Conservation (phyloP, 2,888 invertebrate genomes). For the Tetanocera ferruginea region DNA sequence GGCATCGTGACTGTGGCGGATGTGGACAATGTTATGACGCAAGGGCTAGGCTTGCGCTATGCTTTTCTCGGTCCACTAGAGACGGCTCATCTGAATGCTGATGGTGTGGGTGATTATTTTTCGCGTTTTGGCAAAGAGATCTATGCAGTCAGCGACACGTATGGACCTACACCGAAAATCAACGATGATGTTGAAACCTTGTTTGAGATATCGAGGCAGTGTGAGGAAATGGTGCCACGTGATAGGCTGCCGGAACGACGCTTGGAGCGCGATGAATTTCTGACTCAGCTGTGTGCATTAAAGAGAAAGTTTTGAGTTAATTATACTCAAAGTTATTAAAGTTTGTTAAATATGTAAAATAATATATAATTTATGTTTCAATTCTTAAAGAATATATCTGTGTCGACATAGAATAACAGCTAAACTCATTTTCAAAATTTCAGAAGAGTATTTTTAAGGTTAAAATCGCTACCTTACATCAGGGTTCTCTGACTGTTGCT, state of each 20-base stretch:
- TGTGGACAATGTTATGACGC: constrained; percentile 92
- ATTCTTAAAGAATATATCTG: too few species aligned
- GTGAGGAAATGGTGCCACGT: constrained; percentile 80
- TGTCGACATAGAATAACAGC: too few species aligned
- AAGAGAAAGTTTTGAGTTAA: constrained; percentile 75
- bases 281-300: constrained; percentile 81
- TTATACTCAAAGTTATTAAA: not conserved
- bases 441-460: too few species aligned
- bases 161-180: constrained; percentile 82
- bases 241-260: constrained; percentile 80
- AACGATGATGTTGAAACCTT: constrained; percentile 70
- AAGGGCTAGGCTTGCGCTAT: constrained; percentile 94
- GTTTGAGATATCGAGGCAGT: constrained; percentile 77
- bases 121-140: constrained; percentile 75
- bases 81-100: constrained; percentile 94
- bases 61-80: constrained; percentile 95
- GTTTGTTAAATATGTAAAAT: too few species aligned
- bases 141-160: constrained; percentile 77
- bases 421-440: too few species aligned
- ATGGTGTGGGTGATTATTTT: constrained; percentile 78
- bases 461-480: too few species aligned
- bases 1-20: constrained; percentile 87
- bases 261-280: constrained; percentile 84
- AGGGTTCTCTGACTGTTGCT: too few species aligned
- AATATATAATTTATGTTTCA: too few species aligned